A percentile compares a stretch with the other conserved stretches of the same genome.
Conservation (phyloP, 2,888 invertebrate species). For the Actias luna region DNA sequence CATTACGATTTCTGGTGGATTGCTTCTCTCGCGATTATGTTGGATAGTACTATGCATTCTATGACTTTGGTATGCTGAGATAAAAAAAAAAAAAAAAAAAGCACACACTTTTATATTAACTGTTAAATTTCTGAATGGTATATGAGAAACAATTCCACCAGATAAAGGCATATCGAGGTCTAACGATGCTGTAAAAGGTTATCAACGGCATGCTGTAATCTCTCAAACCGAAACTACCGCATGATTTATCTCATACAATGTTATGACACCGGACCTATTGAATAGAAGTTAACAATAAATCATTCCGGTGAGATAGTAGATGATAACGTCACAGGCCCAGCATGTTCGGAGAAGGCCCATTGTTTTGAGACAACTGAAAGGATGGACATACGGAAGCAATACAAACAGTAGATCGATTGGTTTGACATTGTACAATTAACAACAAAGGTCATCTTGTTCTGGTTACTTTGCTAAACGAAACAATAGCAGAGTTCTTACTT, state of each 20-base stretch:
- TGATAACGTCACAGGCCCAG: neutral
- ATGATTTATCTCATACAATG: neutral
- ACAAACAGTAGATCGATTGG: neutral
- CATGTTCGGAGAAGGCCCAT: neutral
- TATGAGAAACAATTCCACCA: neutral
- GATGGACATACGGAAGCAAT: slow-evolving; percentile 4
- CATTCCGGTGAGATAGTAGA: slow-evolving; percentile 1
- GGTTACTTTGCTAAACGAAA: neutral
- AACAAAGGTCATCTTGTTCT: neutral
- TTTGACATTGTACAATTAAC: neutral
- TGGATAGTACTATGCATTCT: no score
- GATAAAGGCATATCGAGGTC: neutral
- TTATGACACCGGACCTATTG: neutral
- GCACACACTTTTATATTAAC: neutral
- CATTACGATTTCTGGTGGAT: no score
- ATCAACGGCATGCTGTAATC: neutral
- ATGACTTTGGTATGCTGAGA: no score
- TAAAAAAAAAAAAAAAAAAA: no score
- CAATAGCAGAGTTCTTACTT: neutral
- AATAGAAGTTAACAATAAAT: slow-evolving; percentile 6
- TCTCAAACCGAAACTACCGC: neutral
- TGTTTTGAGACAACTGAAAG: slow-evolving; percentile 4
- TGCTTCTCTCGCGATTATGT: no score
- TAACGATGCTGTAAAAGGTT: neutral
- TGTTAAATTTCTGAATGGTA: neutral